Conservation (phyloP, 2,888 invertebrate species). For the Agriopis marginaria region DNA sequence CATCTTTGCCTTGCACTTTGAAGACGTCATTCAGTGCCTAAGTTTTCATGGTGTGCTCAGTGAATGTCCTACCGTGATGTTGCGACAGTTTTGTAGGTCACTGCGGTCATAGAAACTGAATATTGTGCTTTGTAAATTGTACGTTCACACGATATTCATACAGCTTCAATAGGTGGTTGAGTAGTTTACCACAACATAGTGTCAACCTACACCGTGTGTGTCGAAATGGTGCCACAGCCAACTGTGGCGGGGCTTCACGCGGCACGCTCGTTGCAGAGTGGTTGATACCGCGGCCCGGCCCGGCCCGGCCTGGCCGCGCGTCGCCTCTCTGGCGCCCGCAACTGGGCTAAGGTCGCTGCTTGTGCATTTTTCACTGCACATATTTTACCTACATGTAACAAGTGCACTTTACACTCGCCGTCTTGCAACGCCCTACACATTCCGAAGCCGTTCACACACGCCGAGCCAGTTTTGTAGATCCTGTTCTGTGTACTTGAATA, state of each 20-base stretch:
- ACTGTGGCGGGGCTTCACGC: constrained; percentile 51
- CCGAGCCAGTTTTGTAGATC: constrained; percentile 49
- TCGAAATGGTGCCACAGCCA: constrained; percentile 55
- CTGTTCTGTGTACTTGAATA: constrained; percentile 47
- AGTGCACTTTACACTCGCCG: constrained; percentile 47
- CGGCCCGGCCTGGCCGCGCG: constrained; percentile 30
- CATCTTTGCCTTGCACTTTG: neutral
- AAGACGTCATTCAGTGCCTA: neutral
- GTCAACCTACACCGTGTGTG: constrained; percentile 46
- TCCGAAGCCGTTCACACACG: constrained; percentile 49
- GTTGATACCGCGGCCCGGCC: constrained; percentile 35
- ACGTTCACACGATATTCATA: constrained; percentile 35
- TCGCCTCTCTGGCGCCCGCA: constrained; percentile 57
- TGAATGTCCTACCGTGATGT: constrained; percentile 1
- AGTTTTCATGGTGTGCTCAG: constrained; percentile 6
- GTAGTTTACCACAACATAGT: constrained; percentile 35
- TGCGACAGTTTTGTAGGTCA: constrained; percentile 24
- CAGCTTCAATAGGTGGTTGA: constrained; percentile 24
- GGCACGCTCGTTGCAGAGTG: constrained; percentile 38
- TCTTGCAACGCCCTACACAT: constrained; percentile 32
- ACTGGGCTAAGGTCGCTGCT: constrained; percentile 79
- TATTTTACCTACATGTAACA: constrained; percentile 34
- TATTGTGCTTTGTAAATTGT: constrained; percentile 19
- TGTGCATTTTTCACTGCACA: constrained; percentile 71
- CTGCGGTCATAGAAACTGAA: constrained; percentile 23